These are phyloP conservation scores for Myotis vivesi DNA, from an alignment of 2,797 vertebrate species.

Conservation along the genomic window DNA sequence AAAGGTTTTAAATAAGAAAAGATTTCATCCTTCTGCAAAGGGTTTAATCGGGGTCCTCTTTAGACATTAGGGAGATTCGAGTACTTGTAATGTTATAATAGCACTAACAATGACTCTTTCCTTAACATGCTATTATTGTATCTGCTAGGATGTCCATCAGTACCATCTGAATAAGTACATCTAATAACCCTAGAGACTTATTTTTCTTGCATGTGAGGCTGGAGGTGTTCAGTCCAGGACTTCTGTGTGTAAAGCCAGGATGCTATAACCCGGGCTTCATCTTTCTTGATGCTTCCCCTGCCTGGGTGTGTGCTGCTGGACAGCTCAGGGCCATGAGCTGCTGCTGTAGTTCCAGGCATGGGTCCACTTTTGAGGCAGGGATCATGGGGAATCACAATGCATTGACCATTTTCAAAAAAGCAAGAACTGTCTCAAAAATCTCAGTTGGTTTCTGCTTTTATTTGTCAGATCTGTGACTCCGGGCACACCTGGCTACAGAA, in stretches of 20 bases:
- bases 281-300: neutral
- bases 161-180: neutral
- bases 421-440: neutral
- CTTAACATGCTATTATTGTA: neutral
- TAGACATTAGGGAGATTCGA: neutral
- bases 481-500: neutral
- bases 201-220: neutral
- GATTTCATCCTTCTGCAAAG: neutral
- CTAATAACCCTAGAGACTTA: neutral
- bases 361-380: neutral
- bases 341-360: accelerated
- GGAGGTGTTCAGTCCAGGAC: neutral
- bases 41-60: neutral
- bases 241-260: neutral
- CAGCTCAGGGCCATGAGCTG: neutral
- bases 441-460: neutral
- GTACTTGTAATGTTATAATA: neutral
- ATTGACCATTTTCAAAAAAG: neutral
- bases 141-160: neutral
- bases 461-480: neutral
- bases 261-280: neutral
- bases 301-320: too few species aligned
- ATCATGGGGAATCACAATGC: accelerated
- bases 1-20: neutral
- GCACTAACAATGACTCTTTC: neutral